These are phyloP conservation scores for Albula glossodonta DNA, from an alignment of 2,113 vertebrate genomes.

Conservation along the genomic window DNA sequence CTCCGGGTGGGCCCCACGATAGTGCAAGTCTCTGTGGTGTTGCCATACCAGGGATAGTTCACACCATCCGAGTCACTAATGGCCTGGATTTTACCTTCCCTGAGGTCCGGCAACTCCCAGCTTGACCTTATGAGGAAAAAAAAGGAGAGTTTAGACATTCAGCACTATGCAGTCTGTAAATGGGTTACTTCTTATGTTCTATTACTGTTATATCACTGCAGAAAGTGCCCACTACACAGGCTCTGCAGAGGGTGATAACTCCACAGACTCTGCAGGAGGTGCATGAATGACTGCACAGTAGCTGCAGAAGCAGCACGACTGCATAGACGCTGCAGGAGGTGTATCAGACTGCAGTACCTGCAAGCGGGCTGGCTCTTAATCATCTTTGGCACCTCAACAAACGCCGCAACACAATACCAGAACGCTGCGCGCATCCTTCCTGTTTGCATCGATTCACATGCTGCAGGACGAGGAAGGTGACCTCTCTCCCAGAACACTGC, in stretches of 20 bases:
- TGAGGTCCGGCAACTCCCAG: conserved; percentile 83
- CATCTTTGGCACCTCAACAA: background rate
- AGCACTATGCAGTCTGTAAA: background rate
- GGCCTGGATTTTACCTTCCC: conserved; percentile 75
- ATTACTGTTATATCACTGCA: background rate
- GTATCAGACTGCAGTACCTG: background rate
- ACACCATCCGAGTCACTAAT: conserved; percentile 86
- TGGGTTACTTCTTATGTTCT: too few relatives aligned
- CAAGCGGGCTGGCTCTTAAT: background rate
- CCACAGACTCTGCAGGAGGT: background rate
- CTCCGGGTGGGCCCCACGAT: conserved; percentile 80
- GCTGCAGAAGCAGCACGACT: background rate
- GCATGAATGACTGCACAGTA: background rate
- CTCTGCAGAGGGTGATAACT: background rate
- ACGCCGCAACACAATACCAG: background rate
- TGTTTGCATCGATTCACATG: background rate
- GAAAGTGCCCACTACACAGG: background rate
- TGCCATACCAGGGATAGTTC: conserved; percentile 87
- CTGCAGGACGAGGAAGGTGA: background rate
- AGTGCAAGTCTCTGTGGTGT: conserved; percentile 83
- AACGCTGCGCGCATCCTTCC: background rate
- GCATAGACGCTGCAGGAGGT: background rate
- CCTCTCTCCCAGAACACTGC: background rate
- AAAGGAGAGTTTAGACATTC: background rate
- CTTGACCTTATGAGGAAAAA: conserved; percentile 72